These are phyloP conservation scores for Pantelozetes paolii DNA, from an alignment of 2,888 invertebrate species.

Conservation along the genomic window DNA sequence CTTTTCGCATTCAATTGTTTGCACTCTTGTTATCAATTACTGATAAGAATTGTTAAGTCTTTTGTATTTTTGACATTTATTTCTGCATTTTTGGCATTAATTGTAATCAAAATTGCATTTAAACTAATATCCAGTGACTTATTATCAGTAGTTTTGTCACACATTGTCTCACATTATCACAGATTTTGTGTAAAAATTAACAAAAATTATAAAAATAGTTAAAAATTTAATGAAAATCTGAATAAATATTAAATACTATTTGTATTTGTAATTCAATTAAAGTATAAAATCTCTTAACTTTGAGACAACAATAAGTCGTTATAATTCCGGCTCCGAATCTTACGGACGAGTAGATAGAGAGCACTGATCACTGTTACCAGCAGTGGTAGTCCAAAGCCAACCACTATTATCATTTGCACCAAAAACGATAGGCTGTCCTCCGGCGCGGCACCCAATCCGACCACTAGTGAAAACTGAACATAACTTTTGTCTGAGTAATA, in stretches of 20 bases:
- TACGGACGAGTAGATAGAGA: conserved; percentile 26
- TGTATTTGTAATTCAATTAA: neutral
- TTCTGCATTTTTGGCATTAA: neutral
- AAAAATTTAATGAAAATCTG: neutral
- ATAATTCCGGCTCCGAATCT: conserved; percentile 3
- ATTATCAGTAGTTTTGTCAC: conserved; percentile 2
- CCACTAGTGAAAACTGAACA: conserved; percentile 13
- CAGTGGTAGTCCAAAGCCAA: conserved; percentile 38
- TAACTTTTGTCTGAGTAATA: conserved; percentile 17
- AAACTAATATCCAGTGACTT: neutral
- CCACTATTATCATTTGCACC: conserved; percentile 38
- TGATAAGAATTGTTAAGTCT: neutral
- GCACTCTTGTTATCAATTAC: neutral
- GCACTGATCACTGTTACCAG: conserved; percentile 23
- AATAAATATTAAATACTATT: neutral
- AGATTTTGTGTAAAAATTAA: neutral
- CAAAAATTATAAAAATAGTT: neutral
- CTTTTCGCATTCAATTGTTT: neutral
- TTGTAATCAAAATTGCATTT: neutral
- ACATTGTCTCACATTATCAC: neutral
- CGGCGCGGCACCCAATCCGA: conserved; percentile 26
- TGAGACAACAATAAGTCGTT: conserved; percentile 16
- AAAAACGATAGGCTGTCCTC: conserved; percentile 30
- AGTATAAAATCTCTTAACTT: neutral
- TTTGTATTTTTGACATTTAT: neutral